phyloP scores from a whole-genome alignment of 2,888 invertebrate genomes.

The Malthinus seriepunctatus region DNA sequence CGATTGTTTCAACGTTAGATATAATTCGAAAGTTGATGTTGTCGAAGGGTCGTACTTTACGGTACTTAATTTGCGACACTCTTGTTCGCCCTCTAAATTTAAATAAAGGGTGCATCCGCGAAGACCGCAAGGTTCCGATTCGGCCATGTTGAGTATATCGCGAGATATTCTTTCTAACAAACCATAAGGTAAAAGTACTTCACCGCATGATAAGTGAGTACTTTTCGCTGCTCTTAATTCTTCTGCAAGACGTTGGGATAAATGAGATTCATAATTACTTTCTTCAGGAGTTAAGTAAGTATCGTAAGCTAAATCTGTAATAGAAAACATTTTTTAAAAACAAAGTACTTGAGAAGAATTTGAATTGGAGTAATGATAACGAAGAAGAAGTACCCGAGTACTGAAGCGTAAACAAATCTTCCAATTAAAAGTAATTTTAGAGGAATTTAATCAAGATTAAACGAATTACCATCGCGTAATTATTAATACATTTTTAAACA shows the following conservation, averaged over 20 bases:
- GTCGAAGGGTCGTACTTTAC: constrained; percentile 86
- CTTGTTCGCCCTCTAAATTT: constrained; percentile 74
- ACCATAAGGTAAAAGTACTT: constrained; percentile 83
- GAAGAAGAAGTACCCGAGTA: no score
- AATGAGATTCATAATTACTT: constrained; percentile 59
- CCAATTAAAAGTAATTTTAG: no score
- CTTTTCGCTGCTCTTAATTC: constrained; percentile 81
- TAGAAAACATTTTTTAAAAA: constrained; percentile 18
- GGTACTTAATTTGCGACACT: constrained; percentile 74
- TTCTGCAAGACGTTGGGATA: constrained; percentile 76
- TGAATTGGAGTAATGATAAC: no score
- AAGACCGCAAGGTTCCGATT: constrained; percentile 87
- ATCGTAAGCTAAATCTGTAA: constrained; percentile 53
- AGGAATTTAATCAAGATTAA: no score
- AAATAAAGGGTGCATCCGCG: constrained; percentile 83
- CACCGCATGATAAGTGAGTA: constrained; percentile 79
- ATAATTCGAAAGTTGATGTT: constrained; percentile 89
- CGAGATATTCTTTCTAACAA: constrained; percentile 77
- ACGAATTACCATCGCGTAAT: no score
- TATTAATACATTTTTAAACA: no score
- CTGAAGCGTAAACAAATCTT: no score
- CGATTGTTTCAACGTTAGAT: constrained; percentile 85
- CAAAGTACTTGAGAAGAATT: not conserved
- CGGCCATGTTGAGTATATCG: constrained; percentile 79
- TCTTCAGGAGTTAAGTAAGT: constrained; percentile 44